Conservation (phyloP, 2,888 invertebrate species). For the Lycophotia porphyrea region DNA sequence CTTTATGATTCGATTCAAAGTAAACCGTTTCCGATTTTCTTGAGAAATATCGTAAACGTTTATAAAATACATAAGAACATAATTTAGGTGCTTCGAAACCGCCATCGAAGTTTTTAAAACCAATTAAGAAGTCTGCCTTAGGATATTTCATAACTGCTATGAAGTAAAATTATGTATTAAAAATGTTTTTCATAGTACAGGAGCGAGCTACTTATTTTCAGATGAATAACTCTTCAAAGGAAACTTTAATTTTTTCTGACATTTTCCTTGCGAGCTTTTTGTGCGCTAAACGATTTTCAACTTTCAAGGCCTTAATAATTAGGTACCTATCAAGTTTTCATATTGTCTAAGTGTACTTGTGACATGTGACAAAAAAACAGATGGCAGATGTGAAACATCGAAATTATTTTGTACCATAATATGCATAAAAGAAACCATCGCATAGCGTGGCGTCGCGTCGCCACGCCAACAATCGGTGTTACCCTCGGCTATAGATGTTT, state of each 20-base stretch:
- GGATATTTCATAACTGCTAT: neutral
- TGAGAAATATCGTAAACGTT: constrained; percentile 21
- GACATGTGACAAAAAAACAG: neutral
- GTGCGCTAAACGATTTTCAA: constrained; percentile 3
- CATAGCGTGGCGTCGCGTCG: no score
- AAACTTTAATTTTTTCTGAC: neutral
- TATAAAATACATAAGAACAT: neutral
- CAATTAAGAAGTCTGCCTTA: neutral
- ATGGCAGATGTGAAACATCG: no score
- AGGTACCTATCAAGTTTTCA: neutral
- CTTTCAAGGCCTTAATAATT: constrained; percentile 1
- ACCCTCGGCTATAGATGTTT: no score
- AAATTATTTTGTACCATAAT: no score
- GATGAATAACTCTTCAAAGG: neutral
- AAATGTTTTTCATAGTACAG: neutral
- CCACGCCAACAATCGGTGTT: no score
- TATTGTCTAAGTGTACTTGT: neutral
- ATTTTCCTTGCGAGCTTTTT: neutral
- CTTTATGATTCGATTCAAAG: constrained; percentile 6
- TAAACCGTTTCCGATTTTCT: constrained; percentile 16
- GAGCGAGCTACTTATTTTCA: neutral
- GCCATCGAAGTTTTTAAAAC: neutral
- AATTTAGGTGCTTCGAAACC: neutral
- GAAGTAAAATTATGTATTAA: neutral
- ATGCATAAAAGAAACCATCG: no score